These are phyloP conservation scores for Aramus guarauna DNA, from an alignment of 2,113 vertebrate genomes.

Conservation along the genomic window DNA sequence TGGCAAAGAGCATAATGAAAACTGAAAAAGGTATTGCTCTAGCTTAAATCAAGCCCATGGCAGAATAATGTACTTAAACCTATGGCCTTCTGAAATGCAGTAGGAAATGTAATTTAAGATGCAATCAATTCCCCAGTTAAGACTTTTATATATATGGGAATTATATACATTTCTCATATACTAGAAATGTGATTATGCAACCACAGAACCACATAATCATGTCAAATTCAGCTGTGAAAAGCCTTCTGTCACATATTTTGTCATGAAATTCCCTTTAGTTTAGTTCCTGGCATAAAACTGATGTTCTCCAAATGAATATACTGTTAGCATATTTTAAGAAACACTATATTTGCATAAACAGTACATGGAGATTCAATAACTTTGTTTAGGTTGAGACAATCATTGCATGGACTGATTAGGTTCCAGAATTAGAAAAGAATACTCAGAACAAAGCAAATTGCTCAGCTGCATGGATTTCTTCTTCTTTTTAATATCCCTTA, in stretches of 20 bases:
- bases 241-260: conserved; percentile 29
- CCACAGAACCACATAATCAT: neutral
- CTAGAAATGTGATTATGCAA: conserved; percentile 23
- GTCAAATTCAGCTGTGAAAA: conserved; percentile 20
- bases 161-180: conserved; percentile 28
- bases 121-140: conserved; percentile 13
- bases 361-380: neutral
- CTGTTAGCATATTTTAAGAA: neutral
- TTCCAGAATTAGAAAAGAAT: neutral
- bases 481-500: neutral
- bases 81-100: conserved; percentile 2
- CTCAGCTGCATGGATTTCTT: neutral
- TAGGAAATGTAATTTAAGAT: conserved; percentile 29
- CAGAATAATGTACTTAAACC: conserved; percentile 43
- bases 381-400: neutral
- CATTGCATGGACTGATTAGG: neutral
- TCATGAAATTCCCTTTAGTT: conserved; percentile 1
- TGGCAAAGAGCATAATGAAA: conserved; percentile 45
- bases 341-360: neutral
- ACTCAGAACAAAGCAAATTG: neutral
- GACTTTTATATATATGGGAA: conserved; percentile 2
- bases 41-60: conserved; percentile 22
- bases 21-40: neutral
- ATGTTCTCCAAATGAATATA: neutral
- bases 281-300: conserved; percentile 9